Evolutionary conservation across 2,888 invertebrate genomes (phyloP).

Genomic region (Alviniconcha strummeri): DNA sequence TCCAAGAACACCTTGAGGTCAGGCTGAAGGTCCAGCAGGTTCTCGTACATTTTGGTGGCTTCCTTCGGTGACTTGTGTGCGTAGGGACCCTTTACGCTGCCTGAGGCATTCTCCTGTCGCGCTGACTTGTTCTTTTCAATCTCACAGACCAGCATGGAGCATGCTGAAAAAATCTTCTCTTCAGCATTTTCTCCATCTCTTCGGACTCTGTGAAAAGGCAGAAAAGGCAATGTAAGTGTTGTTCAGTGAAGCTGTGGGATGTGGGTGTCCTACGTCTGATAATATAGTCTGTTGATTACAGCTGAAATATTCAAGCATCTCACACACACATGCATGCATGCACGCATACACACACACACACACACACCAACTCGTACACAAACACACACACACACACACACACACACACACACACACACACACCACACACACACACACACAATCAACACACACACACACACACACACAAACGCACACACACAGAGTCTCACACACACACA

Average conservation of each 20-base stretch:
- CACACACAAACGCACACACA: neutral
- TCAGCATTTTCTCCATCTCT: slow-evolving; percentile 50
- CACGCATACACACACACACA: neutral
- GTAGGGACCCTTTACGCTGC: slow-evolving; percentile 46
- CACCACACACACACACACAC: neutral
- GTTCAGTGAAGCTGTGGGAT: too few relatives aligned
- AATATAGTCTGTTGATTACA: too few relatives aligned
- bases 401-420: neutral
- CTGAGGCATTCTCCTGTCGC: neutral
- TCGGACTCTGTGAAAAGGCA: slow-evolving; percentile 25
- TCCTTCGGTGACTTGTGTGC: slow-evolving; percentile 58
- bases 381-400: neutral
- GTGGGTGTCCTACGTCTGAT: too few relatives aligned
- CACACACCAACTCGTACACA: neutral
- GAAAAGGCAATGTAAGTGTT: neutral
- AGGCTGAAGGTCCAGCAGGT: slow-evolving; percentile 50
- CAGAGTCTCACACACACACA: neutral
- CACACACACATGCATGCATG: neutral
- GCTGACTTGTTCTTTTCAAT: slow-evolving; percentile 2
- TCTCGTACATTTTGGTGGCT: slow-evolving; percentile 55
- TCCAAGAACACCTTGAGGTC: slow-evolving; percentile 67
- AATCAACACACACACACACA: neutral
- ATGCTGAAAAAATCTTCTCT: slow-evolving; percentile 45
- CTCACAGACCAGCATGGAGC: slow-evolving; percentile 40
- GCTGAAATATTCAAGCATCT: neutral